Evolutionary conservation across 2,888 invertebrate species (phyloP), one percentile per base, ranked within the genome.

Genomic region (Silvanus unidentatus): DNA sequence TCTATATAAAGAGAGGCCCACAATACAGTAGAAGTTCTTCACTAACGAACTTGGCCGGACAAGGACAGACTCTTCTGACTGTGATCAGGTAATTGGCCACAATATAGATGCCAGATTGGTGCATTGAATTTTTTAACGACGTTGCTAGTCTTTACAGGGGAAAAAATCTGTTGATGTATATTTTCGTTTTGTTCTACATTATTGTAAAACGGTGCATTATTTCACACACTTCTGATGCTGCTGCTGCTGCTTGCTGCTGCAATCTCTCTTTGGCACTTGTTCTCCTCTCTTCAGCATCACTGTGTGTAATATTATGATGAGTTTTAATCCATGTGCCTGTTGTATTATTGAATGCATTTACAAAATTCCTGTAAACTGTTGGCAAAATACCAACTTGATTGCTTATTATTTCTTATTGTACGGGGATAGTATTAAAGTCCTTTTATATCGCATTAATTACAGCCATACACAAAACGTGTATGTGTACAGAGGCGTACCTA

Each of bases 61-160:
- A 39, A 44, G 42, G 48, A 50, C 27, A 39, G 48, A 46, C 35
- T n/a, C n/a, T 8, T 12, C 22, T 38, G 38, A 47, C 39, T 44
- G 38, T 54, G 54, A 54, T 52, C 54, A 35, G 49, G 50, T 54
- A 52, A 54, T 54, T 52, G 52, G 50, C 54, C 44, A 50, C 54
- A 50, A 54, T 54, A 54, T 54, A 52, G 52, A 52, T 52, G 54
- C 49, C 52, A 54, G 44, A 44, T 40, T 42, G 46, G 48, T 41
- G 49, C 49, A 53, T 53, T 51, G 41, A 53, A 49, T 49, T 49
- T 37, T 53, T 51, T 53, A 53, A 48, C 49, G 50, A 46, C 40
- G 45, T 44, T 35, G 40, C 44, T 37, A 37, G 40, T 35, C 29
- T 44, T 40, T 37, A 5, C 6, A 4, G 13, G 4, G 5, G 4